These are phyloP conservation scores for Ammospiza nelsoni DNA, from an alignment of 2,113 vertebrate species.

Conservation along the genomic window DNA sequence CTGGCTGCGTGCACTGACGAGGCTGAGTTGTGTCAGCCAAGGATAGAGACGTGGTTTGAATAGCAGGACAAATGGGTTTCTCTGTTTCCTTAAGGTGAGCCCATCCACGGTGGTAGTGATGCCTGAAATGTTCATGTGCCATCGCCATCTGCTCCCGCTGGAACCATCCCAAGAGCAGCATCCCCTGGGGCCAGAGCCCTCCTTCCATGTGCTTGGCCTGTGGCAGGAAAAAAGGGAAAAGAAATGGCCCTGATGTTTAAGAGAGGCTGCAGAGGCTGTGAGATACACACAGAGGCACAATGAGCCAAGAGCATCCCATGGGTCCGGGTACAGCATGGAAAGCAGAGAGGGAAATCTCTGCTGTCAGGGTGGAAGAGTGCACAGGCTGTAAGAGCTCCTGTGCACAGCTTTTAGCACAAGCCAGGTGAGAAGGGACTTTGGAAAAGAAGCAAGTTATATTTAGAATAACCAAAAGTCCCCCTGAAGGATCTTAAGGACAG, in stretches of 20 bases:
- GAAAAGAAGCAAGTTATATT: neutral
- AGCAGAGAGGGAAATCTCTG: neutral
- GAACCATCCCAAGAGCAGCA: neutral
- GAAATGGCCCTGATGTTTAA: neutral
- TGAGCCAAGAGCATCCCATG: neutral
- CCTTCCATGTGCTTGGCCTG: neutral
- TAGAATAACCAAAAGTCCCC: neutral
- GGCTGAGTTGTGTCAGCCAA: neutral
- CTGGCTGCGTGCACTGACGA: rapidly evolving
- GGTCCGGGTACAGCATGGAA: rapidly evolving
- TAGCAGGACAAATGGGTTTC: slow-evolving; percentile 37
- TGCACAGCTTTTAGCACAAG: neutral
- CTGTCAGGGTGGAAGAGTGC: no score
- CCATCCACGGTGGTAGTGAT: neutral
- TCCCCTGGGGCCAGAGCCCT: neutral
- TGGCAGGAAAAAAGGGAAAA: neutral
- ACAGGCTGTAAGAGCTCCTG: rapidly evolving
- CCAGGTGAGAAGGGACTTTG: neutral
- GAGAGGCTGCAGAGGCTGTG: neutral
- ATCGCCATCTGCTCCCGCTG: slow-evolving; percentile 36
- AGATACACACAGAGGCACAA: rapidly evolving
- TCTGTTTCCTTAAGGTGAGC: slow-evolving; percentile 42
- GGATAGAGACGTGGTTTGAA: neutral
- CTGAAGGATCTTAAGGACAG: neutral
- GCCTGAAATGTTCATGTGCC: slow-evolving; percentile 1